Base-by-base conservation (phyloP, 2,113 vertebrate genomes). In the Pteropus alecto region DNA sequence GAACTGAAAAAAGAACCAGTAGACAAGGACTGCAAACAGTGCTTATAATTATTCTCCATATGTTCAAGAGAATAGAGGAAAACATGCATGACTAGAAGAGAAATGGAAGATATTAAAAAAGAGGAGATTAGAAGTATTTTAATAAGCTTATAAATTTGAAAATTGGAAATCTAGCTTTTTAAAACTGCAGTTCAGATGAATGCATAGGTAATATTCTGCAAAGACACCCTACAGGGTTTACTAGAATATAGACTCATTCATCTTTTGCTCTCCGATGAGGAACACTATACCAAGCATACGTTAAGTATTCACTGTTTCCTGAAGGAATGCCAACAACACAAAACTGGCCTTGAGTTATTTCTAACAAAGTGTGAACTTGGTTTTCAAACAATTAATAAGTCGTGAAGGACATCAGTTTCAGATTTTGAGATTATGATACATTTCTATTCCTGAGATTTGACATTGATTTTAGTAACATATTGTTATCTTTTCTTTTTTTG, bases 111-210 rank as follows among this genome's bases (percentile, higher is more conserved):
- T 14, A 11, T 7, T 13, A n/a, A 38, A n/a, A 33, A 83, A 46
- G 61, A 71, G 24, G 9, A 70, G 18, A 18, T 63, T 3, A 73
- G 10, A 56, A 35, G 19, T 65, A 76, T 67, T 84, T 84, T 76
- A 73, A 90, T 87, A 95, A 84, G 18, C 51, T 76, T 46, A 79
- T 77, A 63, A 48, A 90, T 46, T 76, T 90, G n/a, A 78, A 95
- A 84, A 79, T 41, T 79, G n/a, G 65, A 97, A 87, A 63, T 54
- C 41, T 56, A 46, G 5, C 10, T 65, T 89, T 15, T 65, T 33
- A 90, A 96, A 95, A 56, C 12, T 67, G 28, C 35, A 68, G 87
- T 91, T 78, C 56, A 83, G 28, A 95, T 4, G 43, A 86, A 56
- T 60, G 11, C 19, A 56, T 65, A 8, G 15, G 48, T 91, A 56